A percentile compares a stretch with the other conserved stretches of the same genome.
These are phyloP conservation scores for Xenops minutus DNA, from an alignment of 2,797 vertebrate species.

Conservation along the genomic window DNA sequence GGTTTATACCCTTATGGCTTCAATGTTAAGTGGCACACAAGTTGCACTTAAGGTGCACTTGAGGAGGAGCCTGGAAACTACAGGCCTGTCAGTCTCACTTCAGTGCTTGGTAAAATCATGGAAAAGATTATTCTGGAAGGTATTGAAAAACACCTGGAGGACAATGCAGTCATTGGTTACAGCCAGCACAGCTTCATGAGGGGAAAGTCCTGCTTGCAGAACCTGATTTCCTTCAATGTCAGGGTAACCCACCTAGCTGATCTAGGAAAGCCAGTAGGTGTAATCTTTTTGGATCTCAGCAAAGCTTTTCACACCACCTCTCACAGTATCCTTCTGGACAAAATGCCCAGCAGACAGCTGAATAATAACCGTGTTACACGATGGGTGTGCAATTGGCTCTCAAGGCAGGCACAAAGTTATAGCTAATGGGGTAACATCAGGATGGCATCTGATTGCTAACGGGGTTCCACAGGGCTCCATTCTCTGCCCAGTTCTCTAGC, in stretches of 20 bases:
- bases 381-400: not conserved
- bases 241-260: not conserved
- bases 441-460: not conserved
- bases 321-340: not conserved
- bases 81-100: not conserved
- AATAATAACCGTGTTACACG: not conserved
- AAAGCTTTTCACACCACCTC: not conserved
- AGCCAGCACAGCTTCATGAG: not conserved
- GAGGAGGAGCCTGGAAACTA: not conserved
- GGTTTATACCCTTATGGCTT: slow-evolving; percentile 71
- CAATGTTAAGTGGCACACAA: slow-evolving; percentile 60
- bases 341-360: not conserved
- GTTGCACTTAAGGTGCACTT: not conserved
- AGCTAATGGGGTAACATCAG: not conserved
- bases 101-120: not conserved
- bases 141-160: not conserved
- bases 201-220: not conserved
- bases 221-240: not conserved
- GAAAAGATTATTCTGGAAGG: not conserved
- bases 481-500: not conserved
- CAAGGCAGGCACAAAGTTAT: not conserved
- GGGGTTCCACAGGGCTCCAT: not conserved
- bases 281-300: not conserved
- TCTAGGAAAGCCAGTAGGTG: not conserved
- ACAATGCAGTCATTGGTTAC: not conserved